Evolutionary conservation across 1,140 invertebrate species (phyloP), one percentile per base, ranked within the genome.

Genomic region (Caenorhabditis tropicalis): DNA sequence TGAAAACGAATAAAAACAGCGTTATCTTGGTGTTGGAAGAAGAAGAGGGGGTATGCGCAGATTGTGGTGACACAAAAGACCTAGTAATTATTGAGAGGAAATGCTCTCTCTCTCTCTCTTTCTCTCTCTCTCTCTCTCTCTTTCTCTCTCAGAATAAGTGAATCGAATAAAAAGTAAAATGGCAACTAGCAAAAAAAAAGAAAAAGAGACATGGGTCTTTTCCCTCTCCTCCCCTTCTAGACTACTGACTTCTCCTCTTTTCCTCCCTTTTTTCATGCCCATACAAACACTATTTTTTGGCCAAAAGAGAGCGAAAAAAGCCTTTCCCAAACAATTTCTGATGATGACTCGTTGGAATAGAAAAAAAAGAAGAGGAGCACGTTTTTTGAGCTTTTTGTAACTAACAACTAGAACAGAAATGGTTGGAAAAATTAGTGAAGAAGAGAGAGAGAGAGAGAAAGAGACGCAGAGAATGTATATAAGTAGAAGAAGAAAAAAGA

Each of bases 161-260:
- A 65, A 65, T 65, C 58, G 58, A 65, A 65, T 65, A 65, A 65
- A 65, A 65, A 65, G 58, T 65, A 65, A 65, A 65, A 65, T 65
- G 58, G 31, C 58, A 65, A 65, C 58, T 65, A 65, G 58, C 58
- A 65, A 65, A 65, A 36, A 65, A 33, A 33, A 36, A 33, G 19
- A 19, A 65, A 65, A 65, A 65, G 58, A 65, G 58, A 65, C 58
- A 65, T 65, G 31, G n/a, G 27, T 31, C 65, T 24, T n/a, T 16
- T 19, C 24, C 19, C 31, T 15, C 65, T 43, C 36, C 36, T 19
- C 16, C 16, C 16, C 3, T 19, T 51, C 6, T n/a, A 74, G 33
- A 74, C 36, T 27, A 43, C 65, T 43, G 65, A 74, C 65, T 74
- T 74, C 36, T 74, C 65, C n/a, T 33, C 31, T 65, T 36, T n/a